These are phyloP conservation scores for Scylla paramamosain DNA, from an alignment of 1,140 invertebrate species.

Conservation along the genomic window DNA sequence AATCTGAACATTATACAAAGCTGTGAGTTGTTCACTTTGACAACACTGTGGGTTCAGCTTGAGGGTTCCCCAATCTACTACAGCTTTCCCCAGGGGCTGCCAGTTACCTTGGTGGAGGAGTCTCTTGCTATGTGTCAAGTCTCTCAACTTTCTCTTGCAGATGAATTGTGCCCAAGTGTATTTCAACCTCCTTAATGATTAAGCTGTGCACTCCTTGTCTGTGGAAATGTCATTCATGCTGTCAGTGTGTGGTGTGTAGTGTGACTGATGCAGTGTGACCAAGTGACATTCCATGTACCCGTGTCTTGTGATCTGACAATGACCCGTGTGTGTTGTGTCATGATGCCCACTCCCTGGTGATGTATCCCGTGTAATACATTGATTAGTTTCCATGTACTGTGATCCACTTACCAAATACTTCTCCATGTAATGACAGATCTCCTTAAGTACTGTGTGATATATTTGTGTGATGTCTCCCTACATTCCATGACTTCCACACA, in stretches of 20 bases:
- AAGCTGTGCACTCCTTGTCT: neutral
- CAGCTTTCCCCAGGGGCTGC: slow-evolving; percentile 39
- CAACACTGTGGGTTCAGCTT: slow-evolving; percentile 32
- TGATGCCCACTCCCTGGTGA: no score
- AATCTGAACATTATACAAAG: slow-evolving; percentile 70
- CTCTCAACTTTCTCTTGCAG: neutral
- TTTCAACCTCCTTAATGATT: neutral
- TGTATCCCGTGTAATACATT: neutral
- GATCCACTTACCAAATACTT: neutral
- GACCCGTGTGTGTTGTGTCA: neutral
- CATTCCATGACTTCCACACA: no score
- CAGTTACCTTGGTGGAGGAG: slow-evolving; percentile 47
- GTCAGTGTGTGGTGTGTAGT: no score
- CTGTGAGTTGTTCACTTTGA: slow-evolving; percentile 44
- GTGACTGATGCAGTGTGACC: no score
- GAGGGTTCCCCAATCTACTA: slow-evolving; percentile 34
- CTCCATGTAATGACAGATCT: neutral
- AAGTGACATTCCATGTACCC: no score
- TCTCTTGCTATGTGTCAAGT: neutral
- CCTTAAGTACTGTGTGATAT: neutral
- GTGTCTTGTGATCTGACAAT: neutral
- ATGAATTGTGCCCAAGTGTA: neutral
- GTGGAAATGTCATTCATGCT: no score
- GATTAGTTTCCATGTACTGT: neutral
- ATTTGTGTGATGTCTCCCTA: no score